Evolutionary conservation across 2,113 vertebrate genomes (phyloP), one percentile per base, ranked within the genome.

Genomic region (Rhinolophus ferrumequinum): DNA sequence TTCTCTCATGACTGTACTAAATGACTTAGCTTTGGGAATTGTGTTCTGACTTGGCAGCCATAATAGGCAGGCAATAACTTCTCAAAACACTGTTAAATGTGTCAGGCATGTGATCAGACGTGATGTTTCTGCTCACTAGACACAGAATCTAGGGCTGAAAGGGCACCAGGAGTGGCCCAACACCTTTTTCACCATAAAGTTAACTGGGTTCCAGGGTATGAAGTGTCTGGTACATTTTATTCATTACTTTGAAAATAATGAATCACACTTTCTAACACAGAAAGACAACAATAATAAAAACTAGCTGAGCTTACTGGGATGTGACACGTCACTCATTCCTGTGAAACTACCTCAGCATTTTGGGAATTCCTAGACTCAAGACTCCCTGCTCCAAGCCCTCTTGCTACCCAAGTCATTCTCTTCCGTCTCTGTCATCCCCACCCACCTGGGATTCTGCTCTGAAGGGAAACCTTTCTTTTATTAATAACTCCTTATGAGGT

Each of bases 141-240:
- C 80, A 58, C 2, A 70, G 44, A 28, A 41, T 54, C 79, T 72
- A 41, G 73, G 15, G 15, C 56, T 26, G 7, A 38, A 80, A 66
- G 8, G 75, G 3, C 24, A 8, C 15, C 21, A 10, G 28, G n/a
- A 13, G 6, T 38, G n/a, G 13, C n/a, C 30, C 0, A 1, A n/a
- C 38, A 9, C 11, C 60, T 30, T n/a, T 92, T n/a, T 92, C 28
- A 30, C 52, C 35, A n/a, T 13, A 41, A 24, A 47, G 47, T 56
- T 73, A 38, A 21, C 21, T 21, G 28, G 28, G 38, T 22, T 28
- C 28, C 62, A 5, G 3, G 12, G 24, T 22, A 54, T 1, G 11
- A 60, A 19, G 8, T 4, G 24, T 16, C 72, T 4, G 8, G 21
- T 7, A 3, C 13, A 0, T 75, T 91, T 69, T 50, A 33, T 2